A percentile compares a stretch with the other conserved stretches of the same genome.
Conservation (phyloP, 2,797 vertebrate species). For the Malacoctenus gilli region DNA sequence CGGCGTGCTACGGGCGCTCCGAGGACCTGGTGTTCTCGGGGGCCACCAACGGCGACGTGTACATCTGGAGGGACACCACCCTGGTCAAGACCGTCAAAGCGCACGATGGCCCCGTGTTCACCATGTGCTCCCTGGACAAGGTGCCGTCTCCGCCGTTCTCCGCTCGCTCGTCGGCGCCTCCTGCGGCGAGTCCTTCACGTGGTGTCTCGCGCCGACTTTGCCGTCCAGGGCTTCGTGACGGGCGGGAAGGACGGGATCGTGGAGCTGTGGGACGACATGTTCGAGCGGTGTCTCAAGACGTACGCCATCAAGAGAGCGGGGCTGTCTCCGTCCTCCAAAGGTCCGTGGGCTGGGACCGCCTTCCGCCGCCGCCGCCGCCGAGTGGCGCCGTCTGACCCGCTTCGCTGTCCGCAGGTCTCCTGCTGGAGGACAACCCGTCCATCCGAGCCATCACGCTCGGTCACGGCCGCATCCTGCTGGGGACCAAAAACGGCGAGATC, state of each 20-base stretch:
- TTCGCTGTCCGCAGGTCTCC: constrained; percentile 80
- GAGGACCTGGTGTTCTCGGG: constrained; percentile 95
- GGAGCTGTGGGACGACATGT: constrained; percentile 97
- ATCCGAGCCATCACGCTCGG: constrained; percentile 93
- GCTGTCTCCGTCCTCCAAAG: constrained; percentile 92
- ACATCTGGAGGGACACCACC: constrained; percentile 92
- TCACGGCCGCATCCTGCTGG: constrained; percentile 93
- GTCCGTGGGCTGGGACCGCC: constrained; percentile 62
- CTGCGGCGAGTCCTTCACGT: no score
- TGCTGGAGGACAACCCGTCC: constrained; percentile 96
- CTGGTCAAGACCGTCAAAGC: constrained; percentile 94
- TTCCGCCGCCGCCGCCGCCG: background rate
- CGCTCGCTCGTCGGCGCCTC: no score
- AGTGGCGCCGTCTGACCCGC: background rate
- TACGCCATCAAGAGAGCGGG: constrained; percentile 95
- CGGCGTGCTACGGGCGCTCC: constrained; percentile 88
- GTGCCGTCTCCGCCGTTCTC: constrained; percentile 60
- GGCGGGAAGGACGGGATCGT: constrained; percentile 96
- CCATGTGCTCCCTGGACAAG: constrained; percentile 97
- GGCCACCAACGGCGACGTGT: constrained; percentile 93
- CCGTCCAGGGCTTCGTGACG: constrained; percentile 90
- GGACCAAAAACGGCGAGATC: constrained; percentile 95
- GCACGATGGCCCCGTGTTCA: constrained; percentile 94
- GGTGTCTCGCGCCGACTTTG: no score
- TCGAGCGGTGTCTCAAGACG: constrained; percentile 96